These are phyloP conservation scores for Amniataba percoides DNA, from an alignment of 2,797 vertebrate genomes.

Conservation along the genomic window DNA sequence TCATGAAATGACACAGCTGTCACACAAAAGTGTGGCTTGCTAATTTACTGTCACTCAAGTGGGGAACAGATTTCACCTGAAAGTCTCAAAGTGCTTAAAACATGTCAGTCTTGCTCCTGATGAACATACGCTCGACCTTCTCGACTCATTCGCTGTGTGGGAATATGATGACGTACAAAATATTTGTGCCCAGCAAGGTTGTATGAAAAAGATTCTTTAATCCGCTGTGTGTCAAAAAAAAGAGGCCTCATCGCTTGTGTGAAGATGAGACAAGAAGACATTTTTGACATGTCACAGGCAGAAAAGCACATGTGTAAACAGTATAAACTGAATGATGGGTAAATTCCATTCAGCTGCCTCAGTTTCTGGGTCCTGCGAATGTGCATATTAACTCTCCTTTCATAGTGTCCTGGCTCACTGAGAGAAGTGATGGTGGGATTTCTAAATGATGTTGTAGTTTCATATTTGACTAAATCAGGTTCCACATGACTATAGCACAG, in stretches of 20 bases:
- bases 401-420: too few species aligned
- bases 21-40: background rate
- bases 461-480: too few species aligned
- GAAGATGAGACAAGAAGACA: background rate
- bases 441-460: too few species aligned
- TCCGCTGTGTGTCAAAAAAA: background rate
- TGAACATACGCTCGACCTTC: background rate
- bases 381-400: too few species aligned
- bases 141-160: background rate
- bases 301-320: background rate
- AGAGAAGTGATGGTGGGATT: too few species aligned
- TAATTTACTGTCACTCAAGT: background rate
- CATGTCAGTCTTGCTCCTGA: background rate
- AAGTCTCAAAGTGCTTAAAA: background rate
- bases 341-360: background rate
- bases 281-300: background rate
- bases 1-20: background rate
- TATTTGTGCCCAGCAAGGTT: background rate
- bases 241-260: too few species aligned
- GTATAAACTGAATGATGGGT: background rate
- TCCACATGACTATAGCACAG: background rate
- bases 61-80: background rate
- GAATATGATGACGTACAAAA: background rate
- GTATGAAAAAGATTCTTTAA: background rate
- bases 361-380: too few species aligned